Evolutionary conservation across 2,888 invertebrate species (phyloP).

Genomic region (Galerucella pusilla): DNA sequence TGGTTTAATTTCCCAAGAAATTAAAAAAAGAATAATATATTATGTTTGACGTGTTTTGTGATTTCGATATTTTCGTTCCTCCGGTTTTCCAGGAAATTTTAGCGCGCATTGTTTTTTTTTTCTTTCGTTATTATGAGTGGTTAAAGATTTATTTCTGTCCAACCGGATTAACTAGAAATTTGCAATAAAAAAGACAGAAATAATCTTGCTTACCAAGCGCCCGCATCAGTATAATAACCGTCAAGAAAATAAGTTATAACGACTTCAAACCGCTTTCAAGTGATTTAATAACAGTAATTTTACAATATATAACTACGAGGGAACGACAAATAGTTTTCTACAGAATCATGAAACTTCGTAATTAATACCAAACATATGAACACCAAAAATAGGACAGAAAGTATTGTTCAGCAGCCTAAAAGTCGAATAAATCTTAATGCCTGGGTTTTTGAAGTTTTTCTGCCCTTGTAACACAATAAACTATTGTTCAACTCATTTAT

Average conservation of each 20-base stretch:
- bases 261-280: neutral
- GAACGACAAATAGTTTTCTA: neutral
- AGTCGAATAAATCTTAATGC: too few species aligned
- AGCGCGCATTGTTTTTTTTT: constrained; percentile 7
- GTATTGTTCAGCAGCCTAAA: too few species aligned
- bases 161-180: constrained; percentile 28
- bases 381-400: too few species aligned
- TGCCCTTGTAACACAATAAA: too few species aligned
- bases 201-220: constrained; percentile 5
- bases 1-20: too few species aligned
- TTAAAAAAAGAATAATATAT: too few species aligned
- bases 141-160: constrained; percentile 38
- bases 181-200: constrained; percentile 34
- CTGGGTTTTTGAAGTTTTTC: too few species aligned
- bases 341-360: neutral
- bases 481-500: too few species aligned
- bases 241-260: neutral
- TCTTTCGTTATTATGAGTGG: neutral
- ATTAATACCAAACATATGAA: too few species aligned
- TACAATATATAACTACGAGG: neutral
- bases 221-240: neutral
- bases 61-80: too few species aligned
- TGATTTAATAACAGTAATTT: neutral
- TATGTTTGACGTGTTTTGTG: too few species aligned
- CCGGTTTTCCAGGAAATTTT: neutral